A percentile compares a stretch with the other conserved stretches of the same genome.
These are phyloP conservation scores for Sebastolobus alascanus DNA, from an alignment of 2,797 vertebrate species.

Conservation along the genomic window DNA sequence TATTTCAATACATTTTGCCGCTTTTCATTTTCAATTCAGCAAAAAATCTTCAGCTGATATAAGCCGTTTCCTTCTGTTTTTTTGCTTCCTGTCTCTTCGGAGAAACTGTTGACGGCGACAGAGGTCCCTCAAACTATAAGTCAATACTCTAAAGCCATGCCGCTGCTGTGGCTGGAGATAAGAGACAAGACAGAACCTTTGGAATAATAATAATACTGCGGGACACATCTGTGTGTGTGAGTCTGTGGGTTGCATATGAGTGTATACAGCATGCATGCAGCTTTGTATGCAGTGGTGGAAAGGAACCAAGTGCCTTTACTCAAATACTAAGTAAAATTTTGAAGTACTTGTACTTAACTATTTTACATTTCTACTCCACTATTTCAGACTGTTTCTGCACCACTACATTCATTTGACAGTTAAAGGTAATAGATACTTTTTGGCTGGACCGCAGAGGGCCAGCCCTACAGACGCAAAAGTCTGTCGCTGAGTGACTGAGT, in stretches of 20 bases:
- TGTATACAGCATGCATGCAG: conserved; percentile 9
- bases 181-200: conserved; percentile 59
- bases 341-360: not conserved
- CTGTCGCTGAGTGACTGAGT: too few relatives aligned
- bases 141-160: conserved; percentile 53
- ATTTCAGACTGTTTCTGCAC: not conserved
- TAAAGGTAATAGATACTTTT: not conserved
- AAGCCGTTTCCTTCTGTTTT: conserved; percentile 56
- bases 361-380: not conserved
- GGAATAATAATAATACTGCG: conserved; percentile 62
- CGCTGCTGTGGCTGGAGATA: conserved; percentile 69
- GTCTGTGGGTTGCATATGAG: conserved; percentile 8
- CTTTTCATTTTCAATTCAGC: conserved; percentile 53
- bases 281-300: conserved; percentile 1
- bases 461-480: too few relatives aligned
- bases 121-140: conserved; percentile 60
- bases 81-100: conserved; percentile 51
- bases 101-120: conserved; percentile 55
- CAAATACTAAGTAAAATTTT: too few relatives aligned
- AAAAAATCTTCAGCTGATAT: conserved; percentile 60
- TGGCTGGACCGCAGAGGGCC: too few relatives aligned
- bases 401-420: not conserved
- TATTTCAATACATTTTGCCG: conserved; percentile 53
- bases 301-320: too few relatives aligned
- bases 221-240: conserved; percentile 16